Evolutionary conservation across 1,140 invertebrate species (phyloP).

Genomic region (Drosophila equinoxialis): DNA sequence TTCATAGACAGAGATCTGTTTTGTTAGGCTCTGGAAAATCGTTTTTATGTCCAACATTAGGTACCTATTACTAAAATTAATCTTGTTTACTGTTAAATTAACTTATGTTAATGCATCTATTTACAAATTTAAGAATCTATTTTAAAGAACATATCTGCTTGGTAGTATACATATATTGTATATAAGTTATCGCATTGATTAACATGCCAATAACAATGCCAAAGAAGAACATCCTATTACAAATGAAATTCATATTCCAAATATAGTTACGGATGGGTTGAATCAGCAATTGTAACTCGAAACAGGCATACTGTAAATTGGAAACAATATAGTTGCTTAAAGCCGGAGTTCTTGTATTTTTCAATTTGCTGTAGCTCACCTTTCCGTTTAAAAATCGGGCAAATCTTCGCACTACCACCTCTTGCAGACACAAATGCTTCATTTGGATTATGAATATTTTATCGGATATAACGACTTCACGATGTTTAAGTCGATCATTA

Average conservation of each 20-base stretch:
- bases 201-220: conserved; percentile 24
- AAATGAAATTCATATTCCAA: conserved; percentile 25
- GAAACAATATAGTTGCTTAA: too few species aligned
- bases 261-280: conserved; percentile 28
- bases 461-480: conserved; percentile 5
- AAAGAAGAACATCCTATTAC: conserved; percentile 27
- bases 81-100: too few species aligned
- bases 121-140: neutral
- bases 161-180: conserved; percentile 28
- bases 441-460: conserved; percentile 24
- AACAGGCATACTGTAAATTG: neutral
- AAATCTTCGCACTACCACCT: neutral
- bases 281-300: conserved; percentile 19
- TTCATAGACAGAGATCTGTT: too few species aligned
- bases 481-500: conserved; percentile 31
- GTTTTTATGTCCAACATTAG: too few species aligned
- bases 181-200: conserved; percentile 35
- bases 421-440: neutral
- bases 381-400: conserved; percentile 24
- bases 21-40: too few species aligned
- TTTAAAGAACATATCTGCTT: conserved; percentile 3
- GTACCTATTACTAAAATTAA: too few species aligned
- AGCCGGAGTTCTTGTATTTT: too few species aligned
- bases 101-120: too few species aligned
- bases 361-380: conserved; percentile 16